Evolutionary conservation across 2,113 vertebrate genomes (phyloP), one percentile per base, ranked within the genome.

Genomic region (Forbesichthys papilliferus): DNA sequence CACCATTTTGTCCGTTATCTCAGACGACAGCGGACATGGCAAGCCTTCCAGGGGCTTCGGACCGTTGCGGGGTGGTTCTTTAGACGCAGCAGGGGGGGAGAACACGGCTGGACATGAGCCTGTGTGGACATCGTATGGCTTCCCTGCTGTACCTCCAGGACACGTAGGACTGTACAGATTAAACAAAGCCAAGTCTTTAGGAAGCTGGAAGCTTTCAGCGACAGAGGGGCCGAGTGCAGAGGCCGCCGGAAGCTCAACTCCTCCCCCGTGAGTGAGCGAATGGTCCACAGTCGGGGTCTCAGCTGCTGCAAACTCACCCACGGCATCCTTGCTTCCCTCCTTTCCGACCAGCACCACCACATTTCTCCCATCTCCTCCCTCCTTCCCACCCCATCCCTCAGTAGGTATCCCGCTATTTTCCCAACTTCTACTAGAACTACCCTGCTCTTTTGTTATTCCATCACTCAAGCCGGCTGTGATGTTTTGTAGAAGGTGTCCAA

Each of bases 401-500:
- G 8, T 12, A 5, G 48, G 46, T 27, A 55, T 8, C 14, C 36
- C 53, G 33, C 6, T 47, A 10, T 68, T 34, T 11, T 49, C 33
- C 27, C 11, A 51, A 11, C 56, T 68, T 9, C 48, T 11, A 0
- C 48, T 11, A 0, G 1, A 7, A 20, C 9, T 48, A 55, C 9
- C 48, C 27, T 48, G 42, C 11, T 11, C 36, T 9, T 57, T 27
- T 64, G n/a, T 9, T n/a, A 51, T 34, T 13, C 5, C 51, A 18
- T 48, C 60, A 54, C 58, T 75, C 53, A 65, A 73, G 11, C 1
- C 54, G 4, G 64, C 14, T 75, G 68, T 52, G 27, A 61, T 65
- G 58, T 83, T 73, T 18, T 84, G 86, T 1, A 86, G 87, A 0
- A 97, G 89, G 59, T 83, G 88, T 0, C 86, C 80, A 10, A 97